These are phyloP conservation scores for Echinarachnius parma DNA, from an alignment of 53 echinoderm and acorn worm genomes.

Conservation along the genomic window DNA sequence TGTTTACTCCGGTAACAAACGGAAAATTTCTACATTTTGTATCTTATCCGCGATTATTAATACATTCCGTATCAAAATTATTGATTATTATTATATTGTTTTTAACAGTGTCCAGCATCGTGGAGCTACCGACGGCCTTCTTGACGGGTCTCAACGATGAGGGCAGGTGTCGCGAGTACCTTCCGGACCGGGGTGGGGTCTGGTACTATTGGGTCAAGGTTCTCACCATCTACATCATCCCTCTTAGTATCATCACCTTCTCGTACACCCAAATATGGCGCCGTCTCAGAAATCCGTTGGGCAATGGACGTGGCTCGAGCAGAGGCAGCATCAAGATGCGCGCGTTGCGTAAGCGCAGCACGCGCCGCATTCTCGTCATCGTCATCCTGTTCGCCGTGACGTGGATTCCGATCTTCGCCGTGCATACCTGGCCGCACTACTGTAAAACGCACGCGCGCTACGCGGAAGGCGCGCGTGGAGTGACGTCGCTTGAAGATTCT, in stretches of 20 bases:
- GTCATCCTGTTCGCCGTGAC: slow-evolving; percentile 25
- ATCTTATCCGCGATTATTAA: too few species aligned
- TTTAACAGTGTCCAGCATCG: slow-evolving; percentile 33
- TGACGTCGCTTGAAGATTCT: too few species aligned
- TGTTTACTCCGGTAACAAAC: too few species aligned
- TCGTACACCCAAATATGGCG: slow-evolving; percentile 53
- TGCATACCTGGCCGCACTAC: slow-evolving; percentile 39
- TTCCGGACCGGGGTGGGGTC: not conserved
- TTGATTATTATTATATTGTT: too few species aligned
- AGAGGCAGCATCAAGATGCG: slow-evolving; percentile 37
- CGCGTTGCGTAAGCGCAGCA: slow-evolving; percentile 30
- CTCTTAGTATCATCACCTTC: slow-evolving; percentile 38
- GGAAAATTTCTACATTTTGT: too few species aligned
- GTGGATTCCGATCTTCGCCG: slow-evolving; percentile 27
- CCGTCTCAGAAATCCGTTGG: slow-evolving; percentile 4
- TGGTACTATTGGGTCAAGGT: slow-evolving; percentile 41
- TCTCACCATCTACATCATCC: slow-evolving; percentile 42
- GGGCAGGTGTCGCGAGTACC: slow-evolving; percentile 26
- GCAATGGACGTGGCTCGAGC: not conserved
- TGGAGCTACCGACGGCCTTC: slow-evolving; percentile 43
- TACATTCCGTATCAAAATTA: too few species aligned
- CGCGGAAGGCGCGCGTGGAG: too few species aligned
- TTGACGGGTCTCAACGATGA: slow-evolving; percentile 23
- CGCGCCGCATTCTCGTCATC: slow-evolving; percentile 33
- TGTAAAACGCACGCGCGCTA: too few species aligned